Conservation (phyloP, 2,888 invertebrate species). For the Rhopalosiphum nymphaeae region DNA sequence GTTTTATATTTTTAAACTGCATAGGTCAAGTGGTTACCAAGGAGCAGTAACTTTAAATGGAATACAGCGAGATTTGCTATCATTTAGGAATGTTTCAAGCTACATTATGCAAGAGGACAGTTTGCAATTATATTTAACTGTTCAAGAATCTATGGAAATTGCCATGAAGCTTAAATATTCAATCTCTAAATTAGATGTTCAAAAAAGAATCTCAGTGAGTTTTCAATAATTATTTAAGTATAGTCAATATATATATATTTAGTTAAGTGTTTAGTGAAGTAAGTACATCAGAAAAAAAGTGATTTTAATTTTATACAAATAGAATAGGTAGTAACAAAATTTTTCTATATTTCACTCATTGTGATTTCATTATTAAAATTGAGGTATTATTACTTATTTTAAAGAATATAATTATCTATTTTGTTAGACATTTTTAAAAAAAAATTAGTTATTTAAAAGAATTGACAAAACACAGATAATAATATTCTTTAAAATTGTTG, state of each 20-base stretch:
- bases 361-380: neutral
- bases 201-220: slow-evolving; percentile 47
- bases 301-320: neutral
- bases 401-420: too few species aligned
- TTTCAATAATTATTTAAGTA: neutral
- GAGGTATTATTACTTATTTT: too few species aligned
- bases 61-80: slow-evolving; percentile 6
- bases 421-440: neutral
- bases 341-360: neutral
- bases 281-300: neutral
- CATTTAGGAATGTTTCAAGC: slow-evolving; percentile 72
- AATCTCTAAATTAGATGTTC: slow-evolving; percentile 28
- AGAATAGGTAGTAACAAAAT: neutral
- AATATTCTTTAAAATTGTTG: neutral
- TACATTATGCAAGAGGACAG: slow-evolving; percentile 92
- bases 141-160: slow-evolving; percentile 86
- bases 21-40: slow-evolving; percentile 43
- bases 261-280: too few species aligned
- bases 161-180: slow-evolving; percentile 84
- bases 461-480: neutral
- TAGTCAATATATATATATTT: neutral
- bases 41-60: slow-evolving; percentile 54
- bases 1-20: neutral
- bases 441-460: neutral
- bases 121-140: slow-evolving; percentile 85